These are phyloP conservation scores for Panthera tigris DNA, from an alignment of 2,113 vertebrate species.

Conservation along the genomic window DNA sequence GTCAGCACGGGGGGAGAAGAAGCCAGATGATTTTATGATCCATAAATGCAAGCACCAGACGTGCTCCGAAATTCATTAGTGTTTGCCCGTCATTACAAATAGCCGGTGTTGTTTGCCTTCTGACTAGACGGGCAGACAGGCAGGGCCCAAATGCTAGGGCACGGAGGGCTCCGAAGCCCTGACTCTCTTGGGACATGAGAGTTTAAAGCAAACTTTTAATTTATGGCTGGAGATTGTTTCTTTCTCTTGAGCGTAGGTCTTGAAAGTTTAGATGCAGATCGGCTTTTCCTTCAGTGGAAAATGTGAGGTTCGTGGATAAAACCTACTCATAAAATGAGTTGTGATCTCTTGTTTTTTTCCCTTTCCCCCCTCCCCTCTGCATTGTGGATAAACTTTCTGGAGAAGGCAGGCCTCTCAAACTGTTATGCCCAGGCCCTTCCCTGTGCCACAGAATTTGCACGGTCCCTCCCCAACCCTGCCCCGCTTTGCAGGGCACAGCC, in stretches of 20 bases:
- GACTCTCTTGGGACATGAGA: conserved; percentile 1
- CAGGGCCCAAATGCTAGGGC: not conserved
- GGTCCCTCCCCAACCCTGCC: not conserved
- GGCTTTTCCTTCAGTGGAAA: conserved; percentile 62
- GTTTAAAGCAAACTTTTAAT: conserved; percentile 52
- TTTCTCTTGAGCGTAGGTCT: not conserved
- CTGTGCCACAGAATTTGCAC: not conserved
- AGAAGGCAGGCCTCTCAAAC: not conserved
- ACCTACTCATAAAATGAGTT: not conserved
- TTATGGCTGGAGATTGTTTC: conserved; percentile 24
- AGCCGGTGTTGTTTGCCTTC: conserved; percentile 72
- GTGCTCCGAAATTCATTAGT: conserved; percentile 67
- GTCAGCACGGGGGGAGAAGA: conserved; percentile 26
- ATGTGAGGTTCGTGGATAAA: conserved; percentile 53
- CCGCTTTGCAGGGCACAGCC: not conserved
- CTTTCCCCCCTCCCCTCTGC: not conserved
- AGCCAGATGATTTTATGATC: conserved; percentile 70
- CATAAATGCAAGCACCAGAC: conserved; percentile 74
- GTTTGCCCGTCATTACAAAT: conserved; percentile 75
- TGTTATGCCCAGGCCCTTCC: not conserved
- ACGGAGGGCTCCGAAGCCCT: not conserved
- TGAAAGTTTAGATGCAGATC: conserved; percentile 33
- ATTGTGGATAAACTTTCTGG: not conserved
- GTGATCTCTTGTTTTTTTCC: not conserved
- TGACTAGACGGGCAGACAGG: conserved; percentile 64